phyloP scores from a whole-genome alignment of 1,140 invertebrate genomes.

The Ridgeia piscesae region DNA sequence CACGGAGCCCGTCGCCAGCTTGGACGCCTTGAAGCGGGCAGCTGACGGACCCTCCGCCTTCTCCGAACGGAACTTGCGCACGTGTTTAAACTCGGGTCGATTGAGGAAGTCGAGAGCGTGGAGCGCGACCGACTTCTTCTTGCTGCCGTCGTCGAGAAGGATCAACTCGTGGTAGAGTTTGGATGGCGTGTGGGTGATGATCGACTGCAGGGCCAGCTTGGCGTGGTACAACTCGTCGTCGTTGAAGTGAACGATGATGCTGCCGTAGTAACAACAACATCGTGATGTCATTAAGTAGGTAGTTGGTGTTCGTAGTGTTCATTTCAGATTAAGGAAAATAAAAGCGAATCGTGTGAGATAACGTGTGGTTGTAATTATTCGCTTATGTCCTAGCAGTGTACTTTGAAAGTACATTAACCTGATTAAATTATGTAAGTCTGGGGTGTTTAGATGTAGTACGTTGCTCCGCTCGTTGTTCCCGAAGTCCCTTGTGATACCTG shows the following conservation, averaged over 20 bases:
- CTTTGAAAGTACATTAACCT: too few relatives aligned
- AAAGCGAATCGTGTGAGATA: too few relatives aligned
- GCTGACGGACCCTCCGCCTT: constrained; percentile 17
- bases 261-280: background rate
- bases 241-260: constrained; percentile 26
- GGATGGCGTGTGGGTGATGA: constrained; percentile 26
- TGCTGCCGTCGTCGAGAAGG: constrained; percentile 30
- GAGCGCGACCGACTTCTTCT: background rate
- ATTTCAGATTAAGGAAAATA: too few relatives aligned
- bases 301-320: too few relatives aligned
- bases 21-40: constrained; percentile 23
- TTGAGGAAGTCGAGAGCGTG: constrained; percentile 17
- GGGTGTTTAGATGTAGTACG: too few relatives aligned
- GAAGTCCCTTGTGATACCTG: too few relatives aligned
- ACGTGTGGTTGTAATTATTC: too few relatives aligned
- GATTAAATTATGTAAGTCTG: too few relatives aligned
- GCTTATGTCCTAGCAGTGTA: too few relatives aligned
- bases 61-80: constrained; percentile 25
- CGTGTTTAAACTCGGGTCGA: constrained; percentile 23
- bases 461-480: too few relatives aligned
- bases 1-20: constrained; percentile 26
- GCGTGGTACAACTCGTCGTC: constrained; percentile 24
- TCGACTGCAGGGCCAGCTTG: constrained; percentile 27
- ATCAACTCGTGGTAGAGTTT: constrained; percentile 29
- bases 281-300: too few relatives aligned